phyloP scores from a whole-genome alignment of 2,797 vertebrate genomes.

The Catamblyrhynchus diadema region DNA sequence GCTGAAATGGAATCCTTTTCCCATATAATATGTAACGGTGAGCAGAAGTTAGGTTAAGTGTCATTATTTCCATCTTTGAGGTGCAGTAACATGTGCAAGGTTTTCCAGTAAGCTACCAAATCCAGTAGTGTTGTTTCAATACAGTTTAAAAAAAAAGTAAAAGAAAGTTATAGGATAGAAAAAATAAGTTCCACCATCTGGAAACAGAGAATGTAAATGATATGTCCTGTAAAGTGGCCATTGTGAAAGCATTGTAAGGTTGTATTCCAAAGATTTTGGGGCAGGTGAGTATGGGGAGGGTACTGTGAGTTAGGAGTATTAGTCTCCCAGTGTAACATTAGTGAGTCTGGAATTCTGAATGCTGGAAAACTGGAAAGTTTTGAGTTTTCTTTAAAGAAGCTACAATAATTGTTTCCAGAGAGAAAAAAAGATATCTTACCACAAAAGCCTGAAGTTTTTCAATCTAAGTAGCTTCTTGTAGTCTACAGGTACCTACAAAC shows the following conservation, averaged over 20 bases:
- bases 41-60: not conserved
- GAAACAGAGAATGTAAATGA: not conserved
- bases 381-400: not conserved
- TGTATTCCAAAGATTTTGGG: not conserved
- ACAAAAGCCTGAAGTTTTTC: not conserved
- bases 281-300: not conserved
- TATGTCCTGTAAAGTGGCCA: accelerated
- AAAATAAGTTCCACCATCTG: not conserved
- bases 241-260: not conserved
- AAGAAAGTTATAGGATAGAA: not conserved
- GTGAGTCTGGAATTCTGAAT: not conserved
- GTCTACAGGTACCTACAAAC: not conserved
- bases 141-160: not conserved
- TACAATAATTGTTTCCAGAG: not conserved
- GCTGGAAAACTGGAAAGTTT: not conserved
- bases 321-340: accelerated
- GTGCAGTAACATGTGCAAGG: not conserved
- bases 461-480: not conserved
- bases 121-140: not conserved
- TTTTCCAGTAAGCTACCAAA: not conserved
- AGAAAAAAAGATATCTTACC: not conserved
- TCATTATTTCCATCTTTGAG: not conserved
- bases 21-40: not conserved
- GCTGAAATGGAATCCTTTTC: not conserved
- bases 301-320: not conserved